Evolutionary conservation across 2,888 invertebrate species (phyloP), one percentile per base, ranked within the genome.

Genomic region (Drosophila emarginata): DNA sequence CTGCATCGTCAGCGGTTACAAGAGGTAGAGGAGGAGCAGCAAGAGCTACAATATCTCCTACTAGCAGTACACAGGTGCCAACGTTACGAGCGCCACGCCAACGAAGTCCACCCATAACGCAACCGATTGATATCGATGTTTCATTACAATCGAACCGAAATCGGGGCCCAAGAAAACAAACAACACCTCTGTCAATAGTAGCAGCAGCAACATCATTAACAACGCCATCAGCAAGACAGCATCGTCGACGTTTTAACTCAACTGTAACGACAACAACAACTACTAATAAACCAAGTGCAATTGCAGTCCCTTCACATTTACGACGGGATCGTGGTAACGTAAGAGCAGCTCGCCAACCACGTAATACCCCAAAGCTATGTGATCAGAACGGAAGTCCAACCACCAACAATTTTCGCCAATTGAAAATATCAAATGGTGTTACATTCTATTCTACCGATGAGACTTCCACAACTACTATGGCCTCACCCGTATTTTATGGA

Each of bases 71-170:
- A 73, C 87, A 89, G 71, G 90, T 91, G 77, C 93, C 93, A 51
- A 90, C 90, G 67, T 71, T 91, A 78, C 92, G 93, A 18, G 92
- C 92, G 60, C 92, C 91, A 23, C 87, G 84, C 0, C 89, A 87
- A 61, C 85, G 87, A 14, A 88, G 89, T 56, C 88, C 82, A 56
- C 78, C 80, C 23, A 78, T 82, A 51, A 89, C 90, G 76, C 67
- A 76, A 60, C 73, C 82, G 66, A 70, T 74, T 39, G 75, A 70
- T 28, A 5, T 40, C 32, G 45, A 65, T 23, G 36, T 21, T 14
- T 39, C 67, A 51, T 39, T 37, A 26, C 15, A 76, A 73, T 51
- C 57, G 61, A 18, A 36, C 18, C 70, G 72, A 36, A 70, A 72
- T 64, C 70, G 70, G 54, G 64, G 64, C 39, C 52, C 66, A 50